These are phyloP conservation scores for Laticauda laticaudata DNA, from an alignment of 2,113 vertebrate genomes.

Conservation along the genomic window DNA sequence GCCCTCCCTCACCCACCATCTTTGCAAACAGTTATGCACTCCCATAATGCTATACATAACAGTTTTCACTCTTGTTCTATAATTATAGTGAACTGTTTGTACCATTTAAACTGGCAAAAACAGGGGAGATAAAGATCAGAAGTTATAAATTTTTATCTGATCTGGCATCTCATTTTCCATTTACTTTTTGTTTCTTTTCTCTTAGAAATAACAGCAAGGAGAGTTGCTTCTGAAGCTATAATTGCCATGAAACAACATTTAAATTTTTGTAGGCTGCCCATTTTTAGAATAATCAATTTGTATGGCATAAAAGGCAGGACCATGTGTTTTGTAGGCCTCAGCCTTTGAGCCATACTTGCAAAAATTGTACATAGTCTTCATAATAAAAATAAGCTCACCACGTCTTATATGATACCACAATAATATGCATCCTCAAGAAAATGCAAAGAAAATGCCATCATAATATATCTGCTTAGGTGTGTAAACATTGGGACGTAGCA, in stretches of 20 bases:
- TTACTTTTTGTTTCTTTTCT: not conserved
- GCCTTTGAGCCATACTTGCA: not conserved
- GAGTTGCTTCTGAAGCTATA: not conserved
- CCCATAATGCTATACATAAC: not conserved
- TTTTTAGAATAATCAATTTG: not conserved
- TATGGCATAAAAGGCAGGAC: not conserved
- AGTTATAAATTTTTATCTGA: not conserved
- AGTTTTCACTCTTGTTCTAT: not conserved
- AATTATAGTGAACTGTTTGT: not conserved
- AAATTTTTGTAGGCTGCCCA: not conserved
- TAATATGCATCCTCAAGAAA: not conserved
- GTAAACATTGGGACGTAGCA: not conserved
- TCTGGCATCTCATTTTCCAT: accelerated
- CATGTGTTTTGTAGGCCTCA: not conserved
- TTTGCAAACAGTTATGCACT: not conserved
- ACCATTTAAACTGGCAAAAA: not conserved
- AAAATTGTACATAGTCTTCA: not conserved
- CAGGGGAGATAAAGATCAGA: not conserved
- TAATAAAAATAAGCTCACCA: not conserved
- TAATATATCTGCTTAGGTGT: not conserved
- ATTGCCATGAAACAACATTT: not conserved
- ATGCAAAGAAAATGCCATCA: not conserved
- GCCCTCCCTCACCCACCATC: too few species aligned
- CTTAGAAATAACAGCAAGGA: not conserved
- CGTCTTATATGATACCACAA: not conserved